Base-by-base conservation (phyloP, 2,797 vertebrate genomes). In the Sternarchorhynchus goeldii region DNA sequence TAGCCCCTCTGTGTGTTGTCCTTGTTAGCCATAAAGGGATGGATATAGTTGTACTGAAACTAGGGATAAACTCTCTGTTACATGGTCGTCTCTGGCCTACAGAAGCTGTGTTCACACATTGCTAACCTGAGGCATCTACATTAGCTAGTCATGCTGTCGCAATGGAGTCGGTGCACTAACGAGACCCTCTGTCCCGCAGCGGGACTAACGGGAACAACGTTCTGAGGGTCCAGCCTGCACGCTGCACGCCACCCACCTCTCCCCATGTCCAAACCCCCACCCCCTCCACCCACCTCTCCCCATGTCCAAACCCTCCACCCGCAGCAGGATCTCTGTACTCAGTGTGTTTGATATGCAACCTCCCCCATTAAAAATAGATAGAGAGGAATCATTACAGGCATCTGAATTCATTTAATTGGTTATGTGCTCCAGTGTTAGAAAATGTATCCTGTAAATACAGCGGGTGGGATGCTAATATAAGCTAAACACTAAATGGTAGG, bases 301-400 rank as follows among this genome's bases (percentile, higher is more conserved):
- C 34, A 36, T n/a, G n/a, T n/a, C n/a, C n/a, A n/a, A n/a, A n/a
- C n/a, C n/a, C 34, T 36, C 34, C 34, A 36, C 34, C 63, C 18
- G 32, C 63, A 20, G 63, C 16, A 4, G 34, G 36, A 16, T 81
- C 12, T 66, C 85, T 89, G 82, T 87, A 88, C 86, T 90, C 88
- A 88, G 86, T 87, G 78, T 88, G 90, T 93, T 93, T 93, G 92
- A 93, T 92, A 93, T 90, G 90, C 86, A 60, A 41, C 39, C 20
- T 81, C 85, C 78, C 82, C 89, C 90, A 93, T 94, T 93, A 93
- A 94, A 93, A 92, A 93, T 92, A 91, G 90, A 94, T 93, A 89
- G 88, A 73, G 32, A 88, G 89, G 89, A 91, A 92, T 93, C 91
- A 92, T 92, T 92, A 91, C 89, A 90, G 89, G 89, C 90, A 89